Evolutionary conservation across 2,888 invertebrate genomes (phyloP).

Genomic region (Nezara viridula): DNA sequence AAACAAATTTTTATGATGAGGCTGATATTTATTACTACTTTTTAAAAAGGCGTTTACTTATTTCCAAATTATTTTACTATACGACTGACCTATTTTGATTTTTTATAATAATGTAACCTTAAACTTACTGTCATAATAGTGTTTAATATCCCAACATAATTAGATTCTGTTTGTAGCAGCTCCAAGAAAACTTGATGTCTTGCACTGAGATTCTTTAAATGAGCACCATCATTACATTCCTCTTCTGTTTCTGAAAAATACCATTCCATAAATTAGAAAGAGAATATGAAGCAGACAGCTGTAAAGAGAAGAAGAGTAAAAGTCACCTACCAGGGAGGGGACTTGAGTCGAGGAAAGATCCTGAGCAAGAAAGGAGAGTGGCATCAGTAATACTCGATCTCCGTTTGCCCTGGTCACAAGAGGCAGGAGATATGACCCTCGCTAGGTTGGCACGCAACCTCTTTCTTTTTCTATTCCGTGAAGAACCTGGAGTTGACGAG

Average conservation of each 20-base stretch:
- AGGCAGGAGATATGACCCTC: constrained; percentile 74
- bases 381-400: constrained; percentile 90
- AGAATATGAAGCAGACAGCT: not conserved
- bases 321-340: constrained; percentile 68
- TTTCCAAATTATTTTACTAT: too few species aligned
- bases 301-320: not conserved
- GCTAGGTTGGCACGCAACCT: constrained; percentile 77
- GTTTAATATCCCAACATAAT: constrained; percentile 95
- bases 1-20: too few species aligned
- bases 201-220: constrained; percentile 74
- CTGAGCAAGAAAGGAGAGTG: constrained; percentile 85
- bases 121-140: constrained; percentile 88
- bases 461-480: constrained; percentile 80
- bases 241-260: constrained; percentile 60
- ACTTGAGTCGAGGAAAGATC: constrained; percentile 91
- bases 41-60: too few species aligned
- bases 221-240: constrained; percentile 69
- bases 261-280: not conserved
- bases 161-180: constrained; percentile 95
- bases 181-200: constrained; percentile 91
- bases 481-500: constrained; percentile 63
- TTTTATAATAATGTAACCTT: not conserved
- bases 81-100: too few species aligned
- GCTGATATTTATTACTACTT: too few species aligned
- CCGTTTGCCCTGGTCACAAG: constrained; percentile 75